Conservation (phyloP, 2,888 invertebrate species). For the Sussaba pulchella region DNA sequence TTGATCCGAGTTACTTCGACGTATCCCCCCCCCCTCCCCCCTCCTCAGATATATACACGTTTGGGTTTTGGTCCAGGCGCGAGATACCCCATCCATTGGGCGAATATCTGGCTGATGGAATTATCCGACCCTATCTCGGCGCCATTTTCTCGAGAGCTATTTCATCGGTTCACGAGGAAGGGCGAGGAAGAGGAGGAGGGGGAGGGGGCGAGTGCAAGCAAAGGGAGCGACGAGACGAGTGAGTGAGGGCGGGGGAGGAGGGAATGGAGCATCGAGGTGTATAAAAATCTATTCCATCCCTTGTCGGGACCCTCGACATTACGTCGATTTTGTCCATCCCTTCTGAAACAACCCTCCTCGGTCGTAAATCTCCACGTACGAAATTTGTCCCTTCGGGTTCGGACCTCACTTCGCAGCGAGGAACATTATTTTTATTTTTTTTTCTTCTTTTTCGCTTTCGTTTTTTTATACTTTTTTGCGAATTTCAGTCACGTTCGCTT, state of each 20-base stretch:
- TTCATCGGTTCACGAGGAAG: slow-evolving; percentile 71
- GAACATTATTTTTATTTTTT: not conserved
- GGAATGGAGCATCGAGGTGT: slow-evolving; percentile 29
- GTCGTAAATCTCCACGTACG: slow-evolving; percentile 63
- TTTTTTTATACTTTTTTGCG: no score
- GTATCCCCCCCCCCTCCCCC: no score
- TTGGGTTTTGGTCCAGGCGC: slow-evolving; percentile 47
- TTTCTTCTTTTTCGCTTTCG: no score
- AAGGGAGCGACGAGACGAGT: not conserved
- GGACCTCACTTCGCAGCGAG: slow-evolving; percentile 14
- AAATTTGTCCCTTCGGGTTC: slow-evolving; percentile 62
- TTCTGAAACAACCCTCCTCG: slow-evolving; percentile 23
- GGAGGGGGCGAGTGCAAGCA: slow-evolving; percentile 36
- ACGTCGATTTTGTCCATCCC: slow-evolving; percentile 17
- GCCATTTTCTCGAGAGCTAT: slow-evolving; percentile 76
- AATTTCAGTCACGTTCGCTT: slow-evolving; percentile 34
- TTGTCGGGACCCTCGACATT: slow-evolving; percentile 21
- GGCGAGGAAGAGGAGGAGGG: slow-evolving; percentile 23
- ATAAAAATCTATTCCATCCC: slow-evolving; percentile 55
- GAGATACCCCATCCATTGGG: slow-evolving; percentile 66
- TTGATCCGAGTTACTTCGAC: slow-evolving; percentile 30
- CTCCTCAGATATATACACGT: not conserved
- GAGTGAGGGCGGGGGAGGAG: slow-evolving; percentile 39
- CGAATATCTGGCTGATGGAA: slow-evolving; percentile 76
- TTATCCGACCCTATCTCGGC: slow-evolving; percentile 75